Evolutionary conservation across 1,140 invertebrate species (phyloP).

Genomic region (Pogonomyrmex barbatus): DNA sequence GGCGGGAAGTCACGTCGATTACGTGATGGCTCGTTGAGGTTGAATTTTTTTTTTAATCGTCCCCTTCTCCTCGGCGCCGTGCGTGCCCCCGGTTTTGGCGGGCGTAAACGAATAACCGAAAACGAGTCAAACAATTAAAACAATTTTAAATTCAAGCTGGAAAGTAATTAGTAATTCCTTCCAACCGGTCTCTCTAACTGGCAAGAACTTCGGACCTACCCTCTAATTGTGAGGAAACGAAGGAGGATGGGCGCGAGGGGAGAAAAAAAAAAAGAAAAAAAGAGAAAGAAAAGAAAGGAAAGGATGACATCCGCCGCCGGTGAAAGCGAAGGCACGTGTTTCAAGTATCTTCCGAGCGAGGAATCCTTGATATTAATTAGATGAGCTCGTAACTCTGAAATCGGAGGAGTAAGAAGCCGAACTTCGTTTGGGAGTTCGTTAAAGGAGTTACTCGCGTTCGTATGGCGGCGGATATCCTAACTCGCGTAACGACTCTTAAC

Average conservation of each 20-base stretch:
- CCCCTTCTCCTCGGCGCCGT: not conserved
- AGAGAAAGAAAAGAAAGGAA: not conserved
- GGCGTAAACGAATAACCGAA: conserved; percentile 47
- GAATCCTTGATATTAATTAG: conserved; percentile 74
- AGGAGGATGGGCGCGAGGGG: not conserved
- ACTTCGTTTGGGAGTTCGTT: conserved; percentile 76
- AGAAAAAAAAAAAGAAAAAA: too few species aligned
- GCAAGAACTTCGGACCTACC: conserved; percentile 17
- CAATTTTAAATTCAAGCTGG: conserved; percentile 56
- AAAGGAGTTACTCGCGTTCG: conserved; percentile 72
- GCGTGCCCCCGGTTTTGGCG: not conserved
- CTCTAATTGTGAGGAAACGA: conserved; percentile 55
- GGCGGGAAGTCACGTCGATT: conserved; percentile 56
- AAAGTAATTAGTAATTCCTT: conserved; percentile 57
- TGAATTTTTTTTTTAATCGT: conserved; percentile 36
- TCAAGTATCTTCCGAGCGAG: conserved; percentile 49
- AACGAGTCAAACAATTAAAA: conserved; percentile 48
- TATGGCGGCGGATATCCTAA: conserved; percentile 72
- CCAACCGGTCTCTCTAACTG: conserved; percentile 49
- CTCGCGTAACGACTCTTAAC: conserved; percentile 77
- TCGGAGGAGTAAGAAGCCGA: conserved; percentile 71
- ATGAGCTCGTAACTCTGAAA: conserved; percentile 69
- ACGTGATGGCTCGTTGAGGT: conserved; percentile 34
- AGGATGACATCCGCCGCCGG: conserved; percentile 45
- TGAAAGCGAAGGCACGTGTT: conserved; percentile 58